Evolutionary conservation across 2,797 vertebrate species (phyloP).

Genomic region (Mareca strepera): DNA sequence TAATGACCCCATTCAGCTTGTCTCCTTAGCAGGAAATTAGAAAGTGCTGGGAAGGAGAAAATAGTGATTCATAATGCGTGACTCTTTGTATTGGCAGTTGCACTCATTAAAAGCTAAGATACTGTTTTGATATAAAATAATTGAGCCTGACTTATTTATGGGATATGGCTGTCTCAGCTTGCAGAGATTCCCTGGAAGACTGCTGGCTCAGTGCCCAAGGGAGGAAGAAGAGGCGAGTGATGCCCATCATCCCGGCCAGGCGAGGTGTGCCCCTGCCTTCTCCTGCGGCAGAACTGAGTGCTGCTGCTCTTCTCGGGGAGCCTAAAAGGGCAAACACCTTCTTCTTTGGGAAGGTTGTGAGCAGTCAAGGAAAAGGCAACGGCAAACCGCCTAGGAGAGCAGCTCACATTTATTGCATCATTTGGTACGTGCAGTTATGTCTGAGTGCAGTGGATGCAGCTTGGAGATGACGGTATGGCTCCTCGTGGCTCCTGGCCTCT

Average conservation of each 20-base stretch:
- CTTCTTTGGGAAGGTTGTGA: background rate
- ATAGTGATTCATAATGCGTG: conserved; percentile 70
- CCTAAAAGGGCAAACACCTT: background rate
- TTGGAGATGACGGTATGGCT: background rate
- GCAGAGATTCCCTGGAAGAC: background rate
- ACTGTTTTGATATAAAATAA: conserved; percentile 79
- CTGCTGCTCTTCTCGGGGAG: background rate
- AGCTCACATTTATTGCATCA: background rate
- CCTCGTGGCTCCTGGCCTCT: background rate
- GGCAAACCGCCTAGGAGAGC: background rate
- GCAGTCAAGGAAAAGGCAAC: background rate
- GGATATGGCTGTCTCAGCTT: background rate
- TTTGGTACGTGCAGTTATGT: background rate
- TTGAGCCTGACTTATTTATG: conserved; percentile 72
- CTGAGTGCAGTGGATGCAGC: background rate
- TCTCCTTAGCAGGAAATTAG: conserved; percentile 82
- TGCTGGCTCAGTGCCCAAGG: background rate
- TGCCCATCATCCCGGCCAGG: background rate
- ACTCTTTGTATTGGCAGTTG: conserved; percentile 74
- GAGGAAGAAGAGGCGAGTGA: background rate
- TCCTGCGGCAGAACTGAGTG: background rate
- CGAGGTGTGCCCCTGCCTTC: background rate
- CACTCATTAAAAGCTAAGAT: conserved; percentile 75
- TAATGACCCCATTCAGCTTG: conserved; percentile 77
- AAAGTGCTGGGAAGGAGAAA: conserved; percentile 72